These are phyloP conservation scores for Notothenia coriiceps DNA, from an alignment of 2,113 vertebrate species.

Conservation along the genomic window DNA sequence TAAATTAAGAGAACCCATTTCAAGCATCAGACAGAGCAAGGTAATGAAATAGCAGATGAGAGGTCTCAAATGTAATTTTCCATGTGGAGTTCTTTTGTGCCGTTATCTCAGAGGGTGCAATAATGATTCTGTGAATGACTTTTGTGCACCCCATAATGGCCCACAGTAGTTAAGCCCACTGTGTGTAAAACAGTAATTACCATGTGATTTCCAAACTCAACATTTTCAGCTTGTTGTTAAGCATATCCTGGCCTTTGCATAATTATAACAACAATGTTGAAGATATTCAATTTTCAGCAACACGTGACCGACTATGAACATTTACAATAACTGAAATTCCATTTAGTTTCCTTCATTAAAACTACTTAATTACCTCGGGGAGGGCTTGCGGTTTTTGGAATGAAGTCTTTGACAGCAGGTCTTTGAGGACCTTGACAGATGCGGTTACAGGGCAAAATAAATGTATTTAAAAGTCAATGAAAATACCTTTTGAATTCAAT, in stretches of 20 bases:
- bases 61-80: constrained; percentile 88
- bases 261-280: constrained; percentile 79
- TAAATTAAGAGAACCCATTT: constrained; percentile 89
- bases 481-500: constrained; percentile 33
- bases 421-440: constrained; percentile 61
- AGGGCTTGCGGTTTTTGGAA: constrained; percentile 59
- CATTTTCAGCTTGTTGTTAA: constrained; percentile 77
- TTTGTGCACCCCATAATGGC: constrained; percentile 85
- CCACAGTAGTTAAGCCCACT: constrained; percentile 82
- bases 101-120: constrained; percentile 85
- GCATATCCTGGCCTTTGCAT: constrained; percentile 71
- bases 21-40: constrained; percentile 81
- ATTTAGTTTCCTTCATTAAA: constrained; percentile 64
- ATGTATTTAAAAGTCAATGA: constrained; percentile 37
- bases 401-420: constrained; percentile 48
- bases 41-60: constrained; percentile 88
- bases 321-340: constrained; percentile 76
- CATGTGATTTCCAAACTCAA: constrained; percentile 84
- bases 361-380: constrained; percentile 73
- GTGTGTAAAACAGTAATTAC: constrained; percentile 85
- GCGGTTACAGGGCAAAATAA: constrained; percentile 40
- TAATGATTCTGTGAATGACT: constrained; percentile 87
- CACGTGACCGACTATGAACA: constrained; percentile 65
- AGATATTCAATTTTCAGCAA: constrained; percentile 74
- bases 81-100: constrained; percentile 85